These are phyloP conservation scores for Prostheceraeus crozeri DNA, from an alignment of 2,888 invertebrate genomes.

Conservation along the genomic window DNA sequence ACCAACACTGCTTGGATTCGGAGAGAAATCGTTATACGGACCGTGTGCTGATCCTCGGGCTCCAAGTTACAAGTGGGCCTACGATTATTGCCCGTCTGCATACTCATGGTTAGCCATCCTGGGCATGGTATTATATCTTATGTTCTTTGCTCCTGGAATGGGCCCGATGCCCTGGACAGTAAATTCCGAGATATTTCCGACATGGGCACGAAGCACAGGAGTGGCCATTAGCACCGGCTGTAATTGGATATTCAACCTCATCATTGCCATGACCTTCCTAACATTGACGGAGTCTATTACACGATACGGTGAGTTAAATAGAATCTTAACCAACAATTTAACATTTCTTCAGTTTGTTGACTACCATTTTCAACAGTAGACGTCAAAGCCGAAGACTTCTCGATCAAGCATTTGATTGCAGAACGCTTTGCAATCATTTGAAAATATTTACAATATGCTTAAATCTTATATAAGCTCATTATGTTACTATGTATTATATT, in stretches of 20 bases:
- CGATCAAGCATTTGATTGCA: too few relatives aligned
- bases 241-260: slow-evolving; percentile 61
- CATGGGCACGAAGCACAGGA: slow-evolving; percentile 60
- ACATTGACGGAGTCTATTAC: slow-evolving; percentile 56
- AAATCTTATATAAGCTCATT: too few relatives aligned
- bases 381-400: too few relatives aligned
- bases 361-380: too few relatives aligned
- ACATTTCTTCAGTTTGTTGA: slow-evolving; percentile 21
- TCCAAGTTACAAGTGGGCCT: too few relatives aligned
- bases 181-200: slow-evolving; percentile 61
- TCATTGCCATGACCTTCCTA: slow-evolving; percentile 61
- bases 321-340: not conserved
- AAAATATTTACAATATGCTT: too few relatives aligned
- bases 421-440: too few relatives aligned
- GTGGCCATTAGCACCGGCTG: slow-evolving; percentile 57
- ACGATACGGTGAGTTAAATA: slow-evolving; percentile 55
- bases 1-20: too few relatives aligned
- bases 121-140: slow-evolving; percentile 58
- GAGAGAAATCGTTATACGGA: too few relatives aligned
- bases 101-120: slow-evolving; percentile 57
- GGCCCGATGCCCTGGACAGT: slow-evolving; percentile 61
- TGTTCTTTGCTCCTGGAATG: slow-evolving; percentile 59
- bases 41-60: too few relatives aligned
- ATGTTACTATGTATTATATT: too few relatives aligned
- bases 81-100: slow-evolving; percentile 58